These are phyloP conservation scores for Gibbula magus DNA, from an alignment of 2,888 invertebrate genomes.

Conservation along the genomic window DNA sequence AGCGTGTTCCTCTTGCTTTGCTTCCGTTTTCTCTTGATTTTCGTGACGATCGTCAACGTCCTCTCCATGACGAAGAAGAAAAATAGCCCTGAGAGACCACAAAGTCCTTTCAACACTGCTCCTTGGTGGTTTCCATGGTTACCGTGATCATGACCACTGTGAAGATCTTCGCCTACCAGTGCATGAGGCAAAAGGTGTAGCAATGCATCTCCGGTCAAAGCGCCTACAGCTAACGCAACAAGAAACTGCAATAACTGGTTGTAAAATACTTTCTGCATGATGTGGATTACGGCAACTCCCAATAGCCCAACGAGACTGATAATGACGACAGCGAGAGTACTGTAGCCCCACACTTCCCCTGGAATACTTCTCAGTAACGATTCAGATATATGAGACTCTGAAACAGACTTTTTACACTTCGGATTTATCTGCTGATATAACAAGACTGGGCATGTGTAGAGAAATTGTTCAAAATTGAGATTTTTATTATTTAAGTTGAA, in stretches of 20 bases:
- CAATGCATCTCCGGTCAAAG: slow-evolving; percentile 92
- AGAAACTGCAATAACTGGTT: slow-evolving; percentile 92
- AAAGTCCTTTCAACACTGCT: slow-evolving; percentile 82
- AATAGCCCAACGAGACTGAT: slow-evolving; percentile 91
- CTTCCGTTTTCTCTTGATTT: neutral
- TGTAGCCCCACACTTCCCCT: slow-evolving; percentile 86
- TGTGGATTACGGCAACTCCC: slow-evolving; percentile 92
- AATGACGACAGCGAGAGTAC: slow-evolving; percentile 85
- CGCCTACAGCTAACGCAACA: slow-evolving; percentile 93
- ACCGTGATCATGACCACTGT: neutral
- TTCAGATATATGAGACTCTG: too few relatives aligned
- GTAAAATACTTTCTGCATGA: slow-evolving; percentile 89
- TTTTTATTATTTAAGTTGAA: neutral
- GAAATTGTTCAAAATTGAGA: slow-evolving; percentile 48
- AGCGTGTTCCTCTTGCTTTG: neutral
- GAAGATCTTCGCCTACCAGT: slow-evolving; percentile 45
- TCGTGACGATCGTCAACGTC: slow-evolving; percentile 67
- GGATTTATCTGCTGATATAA: slow-evolving; percentile 68
- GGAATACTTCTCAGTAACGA: neutral
- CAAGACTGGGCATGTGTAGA: slow-evolving; percentile 72
- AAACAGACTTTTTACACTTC: slow-evolving; percentile 34
- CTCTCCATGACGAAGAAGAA: slow-evolving; percentile 92
- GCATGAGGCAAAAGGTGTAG: slow-evolving; percentile 88
- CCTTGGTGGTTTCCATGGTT: slow-evolving; percentile 48
- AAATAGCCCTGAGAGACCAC: slow-evolving; percentile 87